phyloP scores from a whole-genome alignment of 2,797 vertebrate genomes.

The Choloepus didactylus region DNA sequence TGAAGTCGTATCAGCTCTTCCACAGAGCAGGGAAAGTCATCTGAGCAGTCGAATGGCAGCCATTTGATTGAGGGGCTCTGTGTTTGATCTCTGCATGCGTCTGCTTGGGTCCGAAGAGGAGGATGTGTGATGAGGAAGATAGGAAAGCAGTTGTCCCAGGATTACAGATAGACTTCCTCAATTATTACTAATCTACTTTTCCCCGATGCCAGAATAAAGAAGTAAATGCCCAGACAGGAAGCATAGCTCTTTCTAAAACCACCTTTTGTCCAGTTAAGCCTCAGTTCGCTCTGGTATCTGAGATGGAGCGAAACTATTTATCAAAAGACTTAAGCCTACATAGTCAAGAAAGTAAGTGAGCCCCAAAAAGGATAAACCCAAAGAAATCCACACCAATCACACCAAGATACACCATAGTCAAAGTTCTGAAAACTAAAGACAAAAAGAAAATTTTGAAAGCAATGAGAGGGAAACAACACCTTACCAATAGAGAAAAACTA shows the following conservation, averaged over 20 bases:
- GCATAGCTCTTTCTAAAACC: neutral
- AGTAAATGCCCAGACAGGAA: neutral
- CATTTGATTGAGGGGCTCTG: slow-evolving; percentile 68
- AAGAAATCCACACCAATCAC: too few relatives aligned
- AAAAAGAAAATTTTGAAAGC: too few relatives aligned
- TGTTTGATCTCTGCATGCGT: slow-evolving; percentile 58
- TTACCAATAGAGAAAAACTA: too few relatives aligned
- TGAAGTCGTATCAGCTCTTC: slow-evolving; percentile 46
- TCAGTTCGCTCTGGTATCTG: neutral
- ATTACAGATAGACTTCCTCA: slow-evolving; percentile 7
- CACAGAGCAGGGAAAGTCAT: slow-evolving; percentile 41
- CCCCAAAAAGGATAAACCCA: too few relatives aligned
- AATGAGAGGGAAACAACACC: too few relatives aligned
- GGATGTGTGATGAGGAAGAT: neutral
- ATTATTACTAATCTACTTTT: slow-evolving; percentile 9
- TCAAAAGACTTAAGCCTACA: too few relatives aligned
- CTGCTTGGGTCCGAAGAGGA: slow-evolving; percentile 43
- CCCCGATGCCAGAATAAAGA: slow-evolving; percentile 22
- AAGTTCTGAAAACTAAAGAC: too few relatives aligned
- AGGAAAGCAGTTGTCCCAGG: neutral
- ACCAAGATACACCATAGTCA: too few relatives aligned
- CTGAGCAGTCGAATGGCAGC: neutral
- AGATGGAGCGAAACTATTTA: neutral
- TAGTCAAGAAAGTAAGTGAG: too few relatives aligned
- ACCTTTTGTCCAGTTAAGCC: neutral